Evolutionary conservation across 1,140 invertebrate species (phyloP).

Genomic region (Drosophila ficusphila): DNA sequence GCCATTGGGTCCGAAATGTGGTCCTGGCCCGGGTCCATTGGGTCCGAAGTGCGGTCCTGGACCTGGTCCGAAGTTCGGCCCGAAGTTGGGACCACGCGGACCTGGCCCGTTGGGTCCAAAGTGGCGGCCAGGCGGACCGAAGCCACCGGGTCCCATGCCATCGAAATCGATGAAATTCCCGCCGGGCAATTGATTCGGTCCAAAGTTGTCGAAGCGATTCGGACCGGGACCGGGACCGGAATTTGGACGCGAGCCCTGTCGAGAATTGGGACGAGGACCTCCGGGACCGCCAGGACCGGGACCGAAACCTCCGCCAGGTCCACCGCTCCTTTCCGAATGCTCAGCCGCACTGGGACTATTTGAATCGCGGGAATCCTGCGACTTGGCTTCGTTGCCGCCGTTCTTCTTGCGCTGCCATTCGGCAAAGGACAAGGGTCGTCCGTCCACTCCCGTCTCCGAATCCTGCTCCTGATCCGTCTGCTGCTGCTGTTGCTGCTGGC

Average conservation of each 20-base stretch:
- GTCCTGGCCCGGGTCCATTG: constrained; percentile 7
- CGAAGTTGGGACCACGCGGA: constrained; percentile 25
- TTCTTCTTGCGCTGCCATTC: constrained; percentile 75
- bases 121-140: constrained; percentile 9
- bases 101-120: constrained; percentile 26
- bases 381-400: background rate
- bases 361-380: constrained; percentile 1
- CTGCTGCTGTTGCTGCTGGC: constrained; percentile 5
- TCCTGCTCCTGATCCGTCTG: background rate
- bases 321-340: background rate
- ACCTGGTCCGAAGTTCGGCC: constrained; percentile 8
- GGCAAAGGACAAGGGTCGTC: constrained; percentile 54
- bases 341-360: background rate
- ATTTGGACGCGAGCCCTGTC: background rate
- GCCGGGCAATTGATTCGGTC: constrained; percentile 25
- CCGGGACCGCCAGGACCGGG: background rate
- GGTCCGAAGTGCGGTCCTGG: too few relatives aligned
- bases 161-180: constrained; percentile 21
- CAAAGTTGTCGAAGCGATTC: background rate
- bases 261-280: constrained; percentile 4
- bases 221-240: constrained; percentile 13
- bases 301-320: background rate
- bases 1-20: constrained; percentile 8
- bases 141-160: background rate
- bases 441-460: background rate